Conservation (phyloP, 1,140 invertebrate species). For the Parapsyche elsis region DNA sequence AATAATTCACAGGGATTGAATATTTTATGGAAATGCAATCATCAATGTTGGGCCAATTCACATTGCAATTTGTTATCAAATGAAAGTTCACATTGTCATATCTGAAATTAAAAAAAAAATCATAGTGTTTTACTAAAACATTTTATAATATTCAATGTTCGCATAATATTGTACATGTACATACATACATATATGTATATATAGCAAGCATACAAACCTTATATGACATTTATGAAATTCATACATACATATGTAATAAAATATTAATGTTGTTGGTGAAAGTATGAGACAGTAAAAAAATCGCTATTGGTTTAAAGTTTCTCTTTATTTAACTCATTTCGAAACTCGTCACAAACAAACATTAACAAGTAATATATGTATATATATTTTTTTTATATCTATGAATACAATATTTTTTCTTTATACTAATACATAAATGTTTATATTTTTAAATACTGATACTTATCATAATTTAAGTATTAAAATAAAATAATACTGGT, state of each 20-base stretch:
- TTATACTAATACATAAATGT: too few relatives aligned
- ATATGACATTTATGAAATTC: too few relatives aligned
- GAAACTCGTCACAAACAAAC: background rate
- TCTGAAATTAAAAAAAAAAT: constrained; percentile 33
- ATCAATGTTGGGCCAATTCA: constrained; percentile 42
- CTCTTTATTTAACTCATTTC: background rate
- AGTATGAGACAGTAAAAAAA: too few relatives aligned
- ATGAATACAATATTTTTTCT: background rate
- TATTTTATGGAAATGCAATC: constrained; percentile 41
- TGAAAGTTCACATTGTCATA: constrained; percentile 49
- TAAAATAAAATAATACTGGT: constrained; percentile 6
- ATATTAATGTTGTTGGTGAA: background rate
- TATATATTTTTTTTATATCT: background rate
- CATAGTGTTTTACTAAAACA: too few relatives aligned
- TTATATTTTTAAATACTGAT: background rate
- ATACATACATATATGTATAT: background rate
- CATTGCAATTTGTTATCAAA: constrained; percentile 20
- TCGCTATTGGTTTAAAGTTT: background rate
- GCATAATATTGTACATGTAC: background rate
- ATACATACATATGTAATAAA: background rate
- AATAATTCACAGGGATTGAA: constrained; percentile 42
- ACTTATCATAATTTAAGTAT: background rate
- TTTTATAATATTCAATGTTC: too few relatives aligned
- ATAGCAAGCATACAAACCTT: too few relatives aligned
- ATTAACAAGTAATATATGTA: background rate